These are phyloP conservation scores for Aphelenchoides fujianensis DNA, from an alignment of 1,140 invertebrate species.

Conservation along the genomic window DNA sequence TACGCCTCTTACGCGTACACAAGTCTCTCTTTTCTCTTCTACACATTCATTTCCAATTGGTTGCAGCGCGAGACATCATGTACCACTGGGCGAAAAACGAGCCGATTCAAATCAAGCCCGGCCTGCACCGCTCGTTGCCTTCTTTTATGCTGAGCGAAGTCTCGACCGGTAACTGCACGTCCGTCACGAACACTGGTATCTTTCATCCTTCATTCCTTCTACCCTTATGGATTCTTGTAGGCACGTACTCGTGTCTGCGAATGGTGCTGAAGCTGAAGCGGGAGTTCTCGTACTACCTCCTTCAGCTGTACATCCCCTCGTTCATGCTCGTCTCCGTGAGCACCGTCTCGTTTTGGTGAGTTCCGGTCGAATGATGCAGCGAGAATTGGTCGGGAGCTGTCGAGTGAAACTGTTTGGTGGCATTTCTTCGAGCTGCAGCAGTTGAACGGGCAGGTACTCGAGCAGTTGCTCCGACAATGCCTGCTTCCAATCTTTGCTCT, in stretches of 20 bases:
- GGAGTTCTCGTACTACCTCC: conserved; percentile 65
- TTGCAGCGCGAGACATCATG: conserved; percentile 70
- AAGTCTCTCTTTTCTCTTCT: too few species aligned
- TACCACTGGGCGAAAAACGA: conserved; percentile 72
- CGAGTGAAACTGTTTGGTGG: too few species aligned
- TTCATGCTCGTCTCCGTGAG: conserved; percentile 80
- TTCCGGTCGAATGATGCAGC: too few species aligned
- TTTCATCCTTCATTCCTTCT: conserved; percentile 19
- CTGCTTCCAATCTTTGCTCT: too few species aligned
- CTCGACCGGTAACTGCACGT: conserved; percentile 86
- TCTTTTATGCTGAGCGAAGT: conserved; percentile 87
- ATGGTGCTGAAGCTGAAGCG: conserved; percentile 62
- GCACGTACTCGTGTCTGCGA: conserved; percentile 58
- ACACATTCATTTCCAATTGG: background rate
- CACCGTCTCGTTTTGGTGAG: conserved; percentile 94
- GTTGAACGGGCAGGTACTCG: too few species aligned
- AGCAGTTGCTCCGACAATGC: too few species aligned
- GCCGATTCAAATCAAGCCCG: conserved; percentile 88
- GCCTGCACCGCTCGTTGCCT: conserved; percentile 76
- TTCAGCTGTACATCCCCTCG: conserved; percentile 64
- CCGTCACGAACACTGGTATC: conserved; percentile 87
- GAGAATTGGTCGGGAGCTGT: too few species aligned
- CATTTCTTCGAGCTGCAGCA: too few species aligned
- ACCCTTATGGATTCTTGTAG: conserved; percentile 36
- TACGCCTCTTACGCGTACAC: conserved; percentile 71